Evolutionary conservation across 2,113 vertebrate species (phyloP).

Genomic region (Edolisoma coerulescens): DNA sequence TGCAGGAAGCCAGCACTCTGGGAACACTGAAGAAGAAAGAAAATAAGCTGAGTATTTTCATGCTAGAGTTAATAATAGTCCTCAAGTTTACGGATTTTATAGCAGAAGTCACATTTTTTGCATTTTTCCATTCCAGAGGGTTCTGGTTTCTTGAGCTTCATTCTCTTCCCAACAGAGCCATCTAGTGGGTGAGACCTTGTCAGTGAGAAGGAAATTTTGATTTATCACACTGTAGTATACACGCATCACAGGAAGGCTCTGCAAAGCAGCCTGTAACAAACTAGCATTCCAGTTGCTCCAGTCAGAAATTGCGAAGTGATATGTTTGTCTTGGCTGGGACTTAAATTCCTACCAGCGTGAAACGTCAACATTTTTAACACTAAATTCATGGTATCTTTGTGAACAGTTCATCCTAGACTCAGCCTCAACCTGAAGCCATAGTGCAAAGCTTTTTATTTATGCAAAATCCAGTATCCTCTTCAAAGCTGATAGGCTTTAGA

Average conservation of each 20-base stretch:
- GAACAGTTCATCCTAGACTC: background rate
- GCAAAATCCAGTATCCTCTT: background rate
- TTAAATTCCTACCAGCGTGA: background rate
- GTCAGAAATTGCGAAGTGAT: background rate
- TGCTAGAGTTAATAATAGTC: background rate
- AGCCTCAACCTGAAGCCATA: background rate
- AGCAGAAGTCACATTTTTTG: background rate
- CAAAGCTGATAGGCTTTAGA: background rate
- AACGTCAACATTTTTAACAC: background rate
- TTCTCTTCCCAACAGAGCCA: slow-evolving; percentile 4
- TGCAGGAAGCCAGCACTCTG: background rate
- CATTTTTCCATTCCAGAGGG: background rate
- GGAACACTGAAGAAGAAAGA: background rate
- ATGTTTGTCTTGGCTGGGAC: background rate
- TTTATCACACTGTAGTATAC: background rate
- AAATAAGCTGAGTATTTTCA: background rate
- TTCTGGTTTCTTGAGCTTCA: background rate
- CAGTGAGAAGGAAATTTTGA: background rate
- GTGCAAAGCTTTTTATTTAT: background rate
- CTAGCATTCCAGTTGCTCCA: background rate
- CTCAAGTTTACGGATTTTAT: background rate
- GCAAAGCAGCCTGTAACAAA: background rate
- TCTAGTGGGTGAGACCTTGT: background rate
- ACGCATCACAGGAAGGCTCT: fast-evolving
- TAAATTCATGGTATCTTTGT: background rate